Conservation (phyloP, 92 coral and sea anemone genomes). For the Phymanthus crucifer region DNA sequence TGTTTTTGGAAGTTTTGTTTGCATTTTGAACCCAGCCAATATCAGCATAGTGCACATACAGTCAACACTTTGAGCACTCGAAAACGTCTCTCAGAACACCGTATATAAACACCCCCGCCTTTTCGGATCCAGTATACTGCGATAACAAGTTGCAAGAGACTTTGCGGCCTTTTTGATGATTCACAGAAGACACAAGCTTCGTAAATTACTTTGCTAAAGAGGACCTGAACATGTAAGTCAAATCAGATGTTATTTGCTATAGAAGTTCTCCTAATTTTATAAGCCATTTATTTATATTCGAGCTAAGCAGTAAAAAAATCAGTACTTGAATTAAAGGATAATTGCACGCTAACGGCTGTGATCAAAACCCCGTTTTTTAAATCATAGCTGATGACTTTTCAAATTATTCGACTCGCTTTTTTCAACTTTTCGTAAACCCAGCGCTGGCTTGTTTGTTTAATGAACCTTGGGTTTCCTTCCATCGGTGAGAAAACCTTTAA, state of each 20-base stretch:
- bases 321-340: too few species aligned
- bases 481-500: too few species aligned
- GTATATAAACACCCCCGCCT: neutral
- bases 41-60: constrained; percentile 1
- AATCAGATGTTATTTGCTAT: neutral
- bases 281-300: too few species aligned
- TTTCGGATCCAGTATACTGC: neutral
- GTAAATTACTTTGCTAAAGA: neutral
- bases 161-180: neutral
- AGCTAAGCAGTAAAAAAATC: too few species aligned
- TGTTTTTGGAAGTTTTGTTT: neutral
- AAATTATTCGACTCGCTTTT: too few species aligned
- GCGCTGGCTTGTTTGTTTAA: too few species aligned
- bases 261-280: too few species aligned
- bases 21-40: neutral
- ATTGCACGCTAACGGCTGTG: too few species aligned
- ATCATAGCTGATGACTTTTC: too few species aligned
- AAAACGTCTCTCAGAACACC: neutral
- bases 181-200: neutral
- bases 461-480: too few species aligned
- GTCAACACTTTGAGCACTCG: neutral
- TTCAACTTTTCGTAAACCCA: too few species aligned
- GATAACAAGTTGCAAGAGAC: neutral
- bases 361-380: too few species aligned
- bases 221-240: neutral